Evolutionary conservation across 2,888 invertebrate species (phyloP).

Genomic region (Atethmia centrago): DNA sequence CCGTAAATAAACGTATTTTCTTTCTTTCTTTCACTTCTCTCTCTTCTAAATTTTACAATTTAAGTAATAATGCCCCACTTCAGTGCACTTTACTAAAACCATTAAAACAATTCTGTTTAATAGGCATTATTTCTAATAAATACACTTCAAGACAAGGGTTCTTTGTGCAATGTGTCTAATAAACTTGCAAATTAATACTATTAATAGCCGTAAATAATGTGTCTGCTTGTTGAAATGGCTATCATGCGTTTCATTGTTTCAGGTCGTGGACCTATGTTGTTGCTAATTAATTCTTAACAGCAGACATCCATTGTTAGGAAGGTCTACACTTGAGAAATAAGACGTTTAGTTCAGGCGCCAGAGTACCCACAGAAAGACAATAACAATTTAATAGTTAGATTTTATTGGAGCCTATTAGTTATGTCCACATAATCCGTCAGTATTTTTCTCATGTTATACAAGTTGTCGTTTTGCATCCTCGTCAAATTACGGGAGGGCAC

Average conservation of each 20-base stretch:
- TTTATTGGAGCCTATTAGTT: neutral
- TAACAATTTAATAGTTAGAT: neutral
- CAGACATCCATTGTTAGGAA: slow-evolving; percentile 19
- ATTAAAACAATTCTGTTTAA: slow-evolving; percentile 36
- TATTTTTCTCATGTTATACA: neutral
- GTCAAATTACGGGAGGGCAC: too few relatives aligned
- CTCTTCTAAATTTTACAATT: neutral
- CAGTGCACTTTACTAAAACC: neutral
- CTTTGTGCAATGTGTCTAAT: slow-evolving; percentile 51
- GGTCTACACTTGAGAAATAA: neutral
- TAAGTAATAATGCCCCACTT: neutral
- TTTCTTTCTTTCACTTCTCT: too few relatives aligned
- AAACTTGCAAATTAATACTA: slow-evolving; percentile 50
- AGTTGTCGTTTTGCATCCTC: too few relatives aligned
- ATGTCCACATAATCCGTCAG: neutral
- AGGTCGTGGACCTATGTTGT: slow-evolving; percentile 25
- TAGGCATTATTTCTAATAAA: slow-evolving; percentile 49
- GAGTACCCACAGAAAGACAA: neutral
- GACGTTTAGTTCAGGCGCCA: neutral
- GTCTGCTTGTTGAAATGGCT: slow-evolving; percentile 49
- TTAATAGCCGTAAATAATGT: slow-evolving; percentile 47
- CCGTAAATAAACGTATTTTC: too few relatives aligned
- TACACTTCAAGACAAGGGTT: slow-evolving; percentile 34
- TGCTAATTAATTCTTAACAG: slow-evolving; percentile 18
- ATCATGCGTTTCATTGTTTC: slow-evolving; percentile 52